phyloP scores from a whole-genome alignment of 2,888 invertebrate species.

The Eupithecia subfuscata region DNA sequence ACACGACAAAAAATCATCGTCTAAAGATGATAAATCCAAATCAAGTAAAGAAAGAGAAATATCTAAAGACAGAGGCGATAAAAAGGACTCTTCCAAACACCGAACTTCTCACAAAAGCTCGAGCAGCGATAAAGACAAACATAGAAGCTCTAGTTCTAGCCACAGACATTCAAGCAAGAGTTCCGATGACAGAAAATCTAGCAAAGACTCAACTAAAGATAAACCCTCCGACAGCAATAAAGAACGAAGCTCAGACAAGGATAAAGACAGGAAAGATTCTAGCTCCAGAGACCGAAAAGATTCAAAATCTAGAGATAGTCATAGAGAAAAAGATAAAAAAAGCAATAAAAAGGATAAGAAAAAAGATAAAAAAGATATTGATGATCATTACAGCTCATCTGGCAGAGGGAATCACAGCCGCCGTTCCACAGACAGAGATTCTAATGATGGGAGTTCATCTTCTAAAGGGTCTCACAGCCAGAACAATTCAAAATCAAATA shows the following conservation, averaged over 20 bases:
- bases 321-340: constrained; percentile 74
- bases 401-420: constrained; percentile 86
- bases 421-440: constrained; percentile 91
- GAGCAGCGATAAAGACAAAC: constrained; percentile 60
- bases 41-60: constrained; percentile 67
- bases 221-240: constrained; percentile 50
- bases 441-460: constrained; percentile 88
- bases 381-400: constrained; percentile 89
- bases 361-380: constrained; percentile 82
- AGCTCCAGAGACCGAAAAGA: constrained; percentile 61
- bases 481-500: constrained; percentile 63
- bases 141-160: constrained; percentile 68
- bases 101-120: constrained; percentile 72
- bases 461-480: constrained; percentile 75
- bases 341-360: constrained; percentile 74
- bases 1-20: constrained; percentile 68
- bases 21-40: constrained; percentile 70
- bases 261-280: constrained; percentile 68
- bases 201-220: constrained; percentile 58
- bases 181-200: constrained; percentile 66
- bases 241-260: constrained; percentile 61
- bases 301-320: constrained; percentile 60
- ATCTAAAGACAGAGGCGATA: constrained; percentile 67
- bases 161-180: constrained; percentile 68
- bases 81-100: constrained; percentile 74